phyloP scores from a whole-genome alignment of 2,888 invertebrate genomes.

The Trichopoda pennipes region DNA sequence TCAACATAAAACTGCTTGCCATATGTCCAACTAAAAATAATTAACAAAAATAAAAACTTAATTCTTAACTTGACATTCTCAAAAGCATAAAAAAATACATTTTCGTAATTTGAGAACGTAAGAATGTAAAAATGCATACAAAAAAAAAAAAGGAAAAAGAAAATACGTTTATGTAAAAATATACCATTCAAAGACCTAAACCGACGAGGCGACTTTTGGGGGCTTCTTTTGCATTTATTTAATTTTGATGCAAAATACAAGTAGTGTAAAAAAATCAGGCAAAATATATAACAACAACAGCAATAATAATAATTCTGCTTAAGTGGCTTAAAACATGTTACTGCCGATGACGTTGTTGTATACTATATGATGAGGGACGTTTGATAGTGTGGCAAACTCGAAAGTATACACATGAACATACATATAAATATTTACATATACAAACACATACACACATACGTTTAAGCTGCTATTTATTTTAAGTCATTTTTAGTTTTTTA shows the following conservation, averaged over 20 bases:
- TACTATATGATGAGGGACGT: neutral
- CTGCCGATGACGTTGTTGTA: slow-evolving; percentile 33
- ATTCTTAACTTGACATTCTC: slow-evolving; percentile 51
- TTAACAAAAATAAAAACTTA: slow-evolving; percentile 20
- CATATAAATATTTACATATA: neutral
- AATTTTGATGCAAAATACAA: slow-evolving; percentile 55
- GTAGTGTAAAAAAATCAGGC: slow-evolving; percentile 27
- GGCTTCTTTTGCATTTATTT: slow-evolving; percentile 75
- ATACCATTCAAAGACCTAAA: slow-evolving; percentile 77
- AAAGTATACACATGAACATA: neutral
- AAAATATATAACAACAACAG: neutral
- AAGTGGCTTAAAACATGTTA: slow-evolving; percentile 63
- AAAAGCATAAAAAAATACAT: slow-evolving; percentile 50
- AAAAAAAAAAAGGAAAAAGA: slow-evolving; percentile 69
- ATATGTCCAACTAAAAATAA: neutral
- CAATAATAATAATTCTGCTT: slow-evolving; percentile 28
- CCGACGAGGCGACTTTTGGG: slow-evolving; percentile 78
- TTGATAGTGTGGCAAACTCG: slow-evolving; percentile 8
- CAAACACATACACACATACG: neutral
- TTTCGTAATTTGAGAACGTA: slow-evolving; percentile 76
- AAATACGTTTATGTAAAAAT: slow-evolving; percentile 41
- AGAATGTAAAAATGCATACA: no score
- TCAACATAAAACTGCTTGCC: neutral
- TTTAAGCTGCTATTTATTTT: slow-evolving; percentile 49
- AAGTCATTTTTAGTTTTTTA: slow-evolving; percentile 50